Evolutionary conservation across 2,888 invertebrate species (phyloP).

Genomic region (Stenurella melanura): DNA sequence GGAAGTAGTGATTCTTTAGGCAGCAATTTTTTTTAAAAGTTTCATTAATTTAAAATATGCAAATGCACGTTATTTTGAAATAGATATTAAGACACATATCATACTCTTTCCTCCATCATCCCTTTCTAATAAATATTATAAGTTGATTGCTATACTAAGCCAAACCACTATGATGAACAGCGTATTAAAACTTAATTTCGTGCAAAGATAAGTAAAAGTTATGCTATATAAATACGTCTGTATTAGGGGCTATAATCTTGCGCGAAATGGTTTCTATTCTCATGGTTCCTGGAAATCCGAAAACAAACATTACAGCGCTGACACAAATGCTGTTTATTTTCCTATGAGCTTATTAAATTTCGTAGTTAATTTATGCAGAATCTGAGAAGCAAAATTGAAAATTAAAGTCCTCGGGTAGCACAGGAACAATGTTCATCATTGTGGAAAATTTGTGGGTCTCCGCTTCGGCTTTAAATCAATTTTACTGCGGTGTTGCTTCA

Average conservation of each 20-base stretch:
- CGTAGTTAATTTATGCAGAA: constrained; percentile 68
- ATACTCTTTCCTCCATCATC: no score
- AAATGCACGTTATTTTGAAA: no score
- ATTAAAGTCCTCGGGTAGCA: constrained; percentile 63
- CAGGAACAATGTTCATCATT: constrained; percentile 65
- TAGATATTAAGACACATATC: no score
- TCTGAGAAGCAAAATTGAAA: constrained; percentile 65
- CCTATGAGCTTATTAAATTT: constrained; percentile 68
- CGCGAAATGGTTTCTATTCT: constrained; percentile 41
- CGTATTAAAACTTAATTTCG: constrained; percentile 4
- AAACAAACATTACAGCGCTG: constrained; percentile 57
- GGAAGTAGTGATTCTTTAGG: no score
- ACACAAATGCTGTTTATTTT: constrained; percentile 66
- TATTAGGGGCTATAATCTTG: constrained; percentile 43
- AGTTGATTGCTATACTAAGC: background rate
- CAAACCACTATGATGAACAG: background rate
- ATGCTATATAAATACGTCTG: constrained; percentile 12
- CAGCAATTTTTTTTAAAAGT: no score
- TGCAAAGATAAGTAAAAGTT: constrained; percentile 23
- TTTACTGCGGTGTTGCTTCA: constrained; percentile 60
- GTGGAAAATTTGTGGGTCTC: constrained; percentile 64
- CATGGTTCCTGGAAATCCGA: constrained; percentile 55
- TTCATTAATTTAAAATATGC: no score
- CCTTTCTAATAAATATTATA: background rate
- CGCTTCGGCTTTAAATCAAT: constrained; percentile 60